Evolutionary conservation across 1,140 invertebrate genomes (phyloP).

Genomic region (Batillaria attramentaria): DNA sequence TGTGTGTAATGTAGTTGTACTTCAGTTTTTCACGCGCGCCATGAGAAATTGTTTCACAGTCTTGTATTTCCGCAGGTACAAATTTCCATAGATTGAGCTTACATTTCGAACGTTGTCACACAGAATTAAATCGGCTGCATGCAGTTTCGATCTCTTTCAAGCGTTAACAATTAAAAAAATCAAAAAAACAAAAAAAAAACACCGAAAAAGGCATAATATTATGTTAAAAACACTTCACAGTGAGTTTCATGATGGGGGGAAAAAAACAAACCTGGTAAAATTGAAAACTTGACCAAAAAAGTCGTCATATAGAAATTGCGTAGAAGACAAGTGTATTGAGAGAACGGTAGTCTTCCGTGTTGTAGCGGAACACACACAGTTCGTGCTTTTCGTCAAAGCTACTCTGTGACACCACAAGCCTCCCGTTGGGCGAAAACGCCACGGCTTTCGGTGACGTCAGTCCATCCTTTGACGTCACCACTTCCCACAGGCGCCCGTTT

Average conservation of each 20-base stretch:
- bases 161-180: no score
- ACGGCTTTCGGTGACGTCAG: constrained; percentile 61
- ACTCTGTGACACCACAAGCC: constrained; percentile 60
- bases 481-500: constrained; percentile 67
- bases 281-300: background rate
- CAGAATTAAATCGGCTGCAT: no score
- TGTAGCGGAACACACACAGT: constrained; percentile 61
- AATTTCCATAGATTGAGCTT: no score
- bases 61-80: no score
- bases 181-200: no score
- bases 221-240: background rate
- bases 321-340: constrained; percentile 65
- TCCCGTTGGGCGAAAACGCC: constrained; percentile 55
- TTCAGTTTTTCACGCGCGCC: no score
- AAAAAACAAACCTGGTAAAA: background rate
- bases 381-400: constrained; percentile 59
- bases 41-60: no score
- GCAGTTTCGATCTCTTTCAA: no score
- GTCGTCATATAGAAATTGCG: constrained; percentile 61
- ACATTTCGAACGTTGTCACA: no score
- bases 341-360: constrained; percentile 62
- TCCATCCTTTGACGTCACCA: constrained; percentile 61
- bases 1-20: no score
- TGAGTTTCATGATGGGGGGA: background rate
- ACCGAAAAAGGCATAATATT: background rate